Base-by-base conservation (phyloP, 2,797 vertebrate species). In the Cheirogaleus major region DNA sequence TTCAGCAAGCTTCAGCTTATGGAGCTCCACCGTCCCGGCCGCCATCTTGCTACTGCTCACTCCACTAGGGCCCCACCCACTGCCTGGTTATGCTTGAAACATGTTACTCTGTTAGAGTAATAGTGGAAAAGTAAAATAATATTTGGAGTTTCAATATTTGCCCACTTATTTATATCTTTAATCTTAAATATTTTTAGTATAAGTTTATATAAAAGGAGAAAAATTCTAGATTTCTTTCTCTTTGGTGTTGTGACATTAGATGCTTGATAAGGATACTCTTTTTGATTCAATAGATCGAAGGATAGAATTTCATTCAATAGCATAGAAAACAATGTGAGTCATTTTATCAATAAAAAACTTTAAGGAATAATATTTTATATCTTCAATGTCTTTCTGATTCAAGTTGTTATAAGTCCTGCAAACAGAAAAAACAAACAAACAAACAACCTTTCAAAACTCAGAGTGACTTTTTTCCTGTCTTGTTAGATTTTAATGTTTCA, bases 1-100 rank as follows among this genome's bases (percentile, higher is more conserved):
- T 87, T 99, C 99, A 0, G 99, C 99, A 96, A 99, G 98, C 99
- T 99, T 45, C 45, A 45, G 10, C 45, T 45, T 11, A 45, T 45
- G 45, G 45, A 45, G 45, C 2, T 11, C 45, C 11, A 45, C 45
- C 2, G 10, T 10, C 45, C 11, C 45, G 10, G 45, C 11, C 2
- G 10, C 45, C 10, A 45, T 45, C 45, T 45, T 45, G 45, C 11
- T 45, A 10, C 45, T 10, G 2, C 45, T 45, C 45, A 38, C 38
- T 38, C 38, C 38, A 38, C 38, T 38, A 4, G 38, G 38, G 38
- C 38, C 38, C 38, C 38, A 4, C 38, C 38, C 38, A 4, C 38
- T 38, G 38, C 38, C 38, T 38, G 38, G 38, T 38, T 38, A 38
- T 91, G n/a, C 38, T 95, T 84, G 75, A 89, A 65, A 27, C 13